These are phyloP conservation scores for Lagria hirta DNA, from an alignment of 2,888 invertebrate genomes.

Conservation along the genomic window DNA sequence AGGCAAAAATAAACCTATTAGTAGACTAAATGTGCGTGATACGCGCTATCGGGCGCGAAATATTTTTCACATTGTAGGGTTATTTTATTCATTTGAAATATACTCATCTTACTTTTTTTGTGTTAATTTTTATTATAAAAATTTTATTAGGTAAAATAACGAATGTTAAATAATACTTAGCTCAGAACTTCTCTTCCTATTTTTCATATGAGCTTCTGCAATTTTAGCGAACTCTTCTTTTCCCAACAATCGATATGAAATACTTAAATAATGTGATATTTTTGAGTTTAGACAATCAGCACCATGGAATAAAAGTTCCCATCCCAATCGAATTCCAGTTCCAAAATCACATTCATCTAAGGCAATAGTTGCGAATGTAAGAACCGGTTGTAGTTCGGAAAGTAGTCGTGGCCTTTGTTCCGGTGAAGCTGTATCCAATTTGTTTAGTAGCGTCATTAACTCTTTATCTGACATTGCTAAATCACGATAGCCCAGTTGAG, in stretches of 20 bases:
- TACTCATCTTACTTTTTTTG: too few relatives aligned
- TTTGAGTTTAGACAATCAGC: constrained; percentile 67
- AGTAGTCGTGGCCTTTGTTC: constrained; percentile 63
- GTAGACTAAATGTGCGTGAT: too few relatives aligned
- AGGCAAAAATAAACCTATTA: too few relatives aligned
- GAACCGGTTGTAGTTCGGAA: constrained; percentile 72
- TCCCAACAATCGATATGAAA: constrained; percentile 75
- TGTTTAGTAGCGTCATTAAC: constrained; percentile 68
- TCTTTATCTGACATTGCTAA: constrained; percentile 48
- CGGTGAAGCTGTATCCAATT: constrained; percentile 63
- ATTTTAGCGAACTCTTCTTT: constrained; percentile 74
- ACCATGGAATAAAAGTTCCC: constrained; percentile 81
- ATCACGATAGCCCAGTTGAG: constrained; percentile 82
- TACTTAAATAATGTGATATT: constrained; percentile 65
- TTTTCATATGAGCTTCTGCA: constrained; percentile 71
- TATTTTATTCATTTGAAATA: too few relatives aligned
- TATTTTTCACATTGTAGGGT: too few relatives aligned
- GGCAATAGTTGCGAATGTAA: constrained; percentile 84
- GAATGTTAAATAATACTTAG: constrained; percentile 19
- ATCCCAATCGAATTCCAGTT: constrained; percentile 85
- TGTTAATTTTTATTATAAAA: too few relatives aligned
- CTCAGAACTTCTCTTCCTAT: constrained; percentile 53
- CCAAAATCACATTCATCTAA: constrained; percentile 96
- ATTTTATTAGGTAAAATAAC: too few relatives aligned
- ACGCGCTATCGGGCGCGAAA: too few relatives aligned